phyloP scores from a whole-genome alignment of 35 echinoderm and acorn worm species.

The Diadema setosum region DNA sequence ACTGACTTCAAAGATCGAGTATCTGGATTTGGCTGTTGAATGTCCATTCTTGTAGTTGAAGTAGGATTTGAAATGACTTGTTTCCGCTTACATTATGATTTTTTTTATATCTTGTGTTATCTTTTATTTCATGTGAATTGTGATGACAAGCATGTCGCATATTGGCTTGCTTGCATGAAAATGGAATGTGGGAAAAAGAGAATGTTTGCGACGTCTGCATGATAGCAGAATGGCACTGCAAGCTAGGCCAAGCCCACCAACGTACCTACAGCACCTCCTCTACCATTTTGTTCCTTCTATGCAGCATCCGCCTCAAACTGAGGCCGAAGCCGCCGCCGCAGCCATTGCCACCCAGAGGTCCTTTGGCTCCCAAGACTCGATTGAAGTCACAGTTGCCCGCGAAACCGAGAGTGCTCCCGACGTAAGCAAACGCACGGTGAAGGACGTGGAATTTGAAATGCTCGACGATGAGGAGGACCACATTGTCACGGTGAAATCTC shows the following conservation, averaged over 20 bases:
- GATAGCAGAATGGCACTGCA: too few species aligned
- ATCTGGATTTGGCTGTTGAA: too few species aligned
- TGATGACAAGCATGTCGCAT: too few species aligned
- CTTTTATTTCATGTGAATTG: too few species aligned
- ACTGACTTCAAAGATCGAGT: too few species aligned
- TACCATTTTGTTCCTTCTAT: constrained; percentile 12
- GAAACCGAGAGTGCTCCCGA: not conserved
- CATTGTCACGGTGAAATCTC: not conserved
- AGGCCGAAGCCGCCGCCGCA: not conserved
- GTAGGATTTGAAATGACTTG: too few species aligned
- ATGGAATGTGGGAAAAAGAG: too few species aligned
- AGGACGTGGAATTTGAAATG: constrained; percentile 13
- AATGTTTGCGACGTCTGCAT: too few species aligned
- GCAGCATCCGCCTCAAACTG: constrained; percentile 11
- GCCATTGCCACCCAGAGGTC: not conserved
- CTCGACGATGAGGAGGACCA: not conserved
- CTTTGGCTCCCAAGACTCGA: not conserved
- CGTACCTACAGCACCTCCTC: constrained; percentile 6
- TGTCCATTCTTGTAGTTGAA: too few species aligned
- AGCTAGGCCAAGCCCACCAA: not conserved
- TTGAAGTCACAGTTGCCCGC: not conserved
- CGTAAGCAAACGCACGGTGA: constrained; percentile 13
- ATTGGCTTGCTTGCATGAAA: too few species aligned
- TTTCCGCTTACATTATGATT: too few species aligned
- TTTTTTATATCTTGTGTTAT: too few species aligned